Conservation (phyloP, 2,797 vertebrate genomes). For the Enteromius argenteus region DNA sequence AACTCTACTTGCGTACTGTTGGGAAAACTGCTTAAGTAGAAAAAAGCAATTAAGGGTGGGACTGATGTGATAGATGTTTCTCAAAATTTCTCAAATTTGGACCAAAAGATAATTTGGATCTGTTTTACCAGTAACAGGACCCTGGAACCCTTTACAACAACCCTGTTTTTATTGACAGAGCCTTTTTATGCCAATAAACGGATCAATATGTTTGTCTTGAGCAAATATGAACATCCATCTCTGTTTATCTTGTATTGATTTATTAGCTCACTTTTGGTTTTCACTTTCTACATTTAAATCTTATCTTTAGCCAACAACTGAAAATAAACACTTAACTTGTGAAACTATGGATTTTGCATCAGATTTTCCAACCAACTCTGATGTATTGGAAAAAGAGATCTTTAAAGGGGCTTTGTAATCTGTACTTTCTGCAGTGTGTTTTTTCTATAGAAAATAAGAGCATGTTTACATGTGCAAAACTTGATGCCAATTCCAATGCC, state of each 20-base stretch:
- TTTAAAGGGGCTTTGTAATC: background rate
- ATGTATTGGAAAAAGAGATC: background rate
- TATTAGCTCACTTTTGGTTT: background rate
- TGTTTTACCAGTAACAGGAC: background rate
- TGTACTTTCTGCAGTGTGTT: background rate
- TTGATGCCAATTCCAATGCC: background rate
- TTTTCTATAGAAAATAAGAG: background rate
- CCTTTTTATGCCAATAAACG: background rate
- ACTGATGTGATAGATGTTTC: background rate
- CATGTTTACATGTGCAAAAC: background rate
- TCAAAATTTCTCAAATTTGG: background rate
- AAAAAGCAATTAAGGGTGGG: background rate
- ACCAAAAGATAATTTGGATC: background rate
- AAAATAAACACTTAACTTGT: background rate
- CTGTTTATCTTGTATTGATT: constrained; percentile 8
- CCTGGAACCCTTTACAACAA: no score
- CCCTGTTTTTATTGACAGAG: background rate
- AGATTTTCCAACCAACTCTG: background rate
- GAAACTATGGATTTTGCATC: background rate
- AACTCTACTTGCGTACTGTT: background rate
- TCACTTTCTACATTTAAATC: background rate
- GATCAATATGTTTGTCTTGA: background rate
- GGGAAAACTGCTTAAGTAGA: background rate
- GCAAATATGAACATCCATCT: constrained; percentile 5
- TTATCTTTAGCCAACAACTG: background rate